phyloP scores from a whole-genome alignment of 2,888 invertebrate genomes.

The Agrenia bidenticulata region DNA sequence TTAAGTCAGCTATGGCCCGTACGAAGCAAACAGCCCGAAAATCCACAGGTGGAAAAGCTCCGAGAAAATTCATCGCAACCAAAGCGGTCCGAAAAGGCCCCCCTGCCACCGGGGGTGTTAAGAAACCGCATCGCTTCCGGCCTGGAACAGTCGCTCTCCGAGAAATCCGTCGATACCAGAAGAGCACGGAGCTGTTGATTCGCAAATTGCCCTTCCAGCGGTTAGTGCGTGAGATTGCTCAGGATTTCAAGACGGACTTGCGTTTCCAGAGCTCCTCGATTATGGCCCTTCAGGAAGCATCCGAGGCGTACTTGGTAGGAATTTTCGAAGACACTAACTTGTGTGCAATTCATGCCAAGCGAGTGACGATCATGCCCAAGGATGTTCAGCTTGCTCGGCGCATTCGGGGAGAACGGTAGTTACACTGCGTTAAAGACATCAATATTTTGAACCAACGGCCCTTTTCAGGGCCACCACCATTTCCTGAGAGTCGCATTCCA shows the following conservation, averaged over 20 bases:
- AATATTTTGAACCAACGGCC: too few species aligned
- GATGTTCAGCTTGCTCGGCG: slow-evolving; percentile 95
- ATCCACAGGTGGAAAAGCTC: slow-evolving; percentile 95
- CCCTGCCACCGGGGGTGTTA: slow-evolving; percentile 91
- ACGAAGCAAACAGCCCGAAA: slow-evolving; percentile 97
- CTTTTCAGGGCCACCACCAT: too few species aligned
- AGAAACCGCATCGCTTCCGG: slow-evolving; percentile 93
- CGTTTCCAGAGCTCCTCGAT: slow-evolving; percentile 95
- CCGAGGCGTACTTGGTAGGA: slow-evolving; percentile 88
- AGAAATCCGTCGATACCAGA: slow-evolving; percentile 96
- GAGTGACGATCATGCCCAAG: slow-evolving; percentile 97
- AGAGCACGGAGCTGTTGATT: slow-evolving; percentile 91
- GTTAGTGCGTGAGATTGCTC: slow-evolving; percentile 93
- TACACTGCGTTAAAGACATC: slow-evolving; percentile 60
- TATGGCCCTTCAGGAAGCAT: slow-evolving; percentile 86
- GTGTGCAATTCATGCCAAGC: slow-evolving; percentile 96
- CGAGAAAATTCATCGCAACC: slow-evolving; percentile 88
- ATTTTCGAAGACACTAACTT: slow-evolving; percentile 97
- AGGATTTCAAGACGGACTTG: slow-evolving; percentile 94
- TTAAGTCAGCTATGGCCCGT: slow-evolving; percentile 75
- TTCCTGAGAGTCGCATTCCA: too few species aligned
- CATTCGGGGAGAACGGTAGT: slow-evolving; percentile 94
- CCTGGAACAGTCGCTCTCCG: slow-evolving; percentile 95
- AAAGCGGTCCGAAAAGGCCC: slow-evolving; percentile 95
- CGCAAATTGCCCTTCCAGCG: slow-evolving; percentile 95